Evolutionary conservation across 2,113 vertebrate species (phyloP).

Genomic region (Ptilonorhynchus violaceus): DNA sequence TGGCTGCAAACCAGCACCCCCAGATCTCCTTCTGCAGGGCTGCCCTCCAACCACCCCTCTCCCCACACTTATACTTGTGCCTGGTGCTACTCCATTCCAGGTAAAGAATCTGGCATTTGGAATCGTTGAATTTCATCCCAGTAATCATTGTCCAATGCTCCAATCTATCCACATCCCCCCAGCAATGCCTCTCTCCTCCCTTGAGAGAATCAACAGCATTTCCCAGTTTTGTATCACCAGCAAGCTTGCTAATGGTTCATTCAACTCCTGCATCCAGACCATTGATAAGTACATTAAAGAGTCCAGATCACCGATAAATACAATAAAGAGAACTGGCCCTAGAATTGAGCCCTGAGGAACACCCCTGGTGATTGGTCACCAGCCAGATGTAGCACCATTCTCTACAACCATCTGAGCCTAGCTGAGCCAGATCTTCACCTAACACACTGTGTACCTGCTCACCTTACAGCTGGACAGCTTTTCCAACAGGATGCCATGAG

Average conservation of each 20-base stretch:
- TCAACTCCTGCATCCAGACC: background rate
- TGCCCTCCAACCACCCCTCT: background rate
- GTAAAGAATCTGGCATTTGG: background rate
- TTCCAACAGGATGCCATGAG: background rate
- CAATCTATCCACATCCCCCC: background rate
- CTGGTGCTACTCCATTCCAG: background rate
- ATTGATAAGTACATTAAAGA: background rate
- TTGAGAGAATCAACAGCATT: background rate
- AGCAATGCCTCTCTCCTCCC: background rate
- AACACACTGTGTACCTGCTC: accelerated
- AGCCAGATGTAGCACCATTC: background rate
- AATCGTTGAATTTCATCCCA: background rate
- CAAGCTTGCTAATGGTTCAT: background rate
- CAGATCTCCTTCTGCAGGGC: background rate
- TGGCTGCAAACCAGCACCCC: background rate
- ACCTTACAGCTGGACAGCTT: background rate
- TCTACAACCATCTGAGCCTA: background rate
- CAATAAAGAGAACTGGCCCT: background rate
- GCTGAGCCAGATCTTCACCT: background rate
- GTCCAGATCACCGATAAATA: background rate
- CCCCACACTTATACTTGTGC: no score
- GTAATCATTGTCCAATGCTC: background rate
- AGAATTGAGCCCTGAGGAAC: background rate
- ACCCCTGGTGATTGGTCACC: accelerated
- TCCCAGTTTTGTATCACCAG: background rate